Evolutionary conservation across 2,113 vertebrate species (phyloP).

Genomic region (Saccopteryx bilineata): DNA sequence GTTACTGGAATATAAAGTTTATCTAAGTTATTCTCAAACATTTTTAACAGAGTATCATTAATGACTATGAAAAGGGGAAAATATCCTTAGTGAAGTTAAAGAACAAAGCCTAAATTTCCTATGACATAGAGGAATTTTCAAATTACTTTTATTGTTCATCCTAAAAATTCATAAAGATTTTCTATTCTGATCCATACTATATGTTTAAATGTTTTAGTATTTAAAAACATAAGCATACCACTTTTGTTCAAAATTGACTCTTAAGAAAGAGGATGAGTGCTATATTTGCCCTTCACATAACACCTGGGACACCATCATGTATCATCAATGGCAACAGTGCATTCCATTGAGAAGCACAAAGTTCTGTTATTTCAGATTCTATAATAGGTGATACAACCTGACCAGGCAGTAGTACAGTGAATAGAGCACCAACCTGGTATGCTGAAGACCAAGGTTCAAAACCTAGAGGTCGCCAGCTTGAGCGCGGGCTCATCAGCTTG

Average conservation of each 20-base stretch:
- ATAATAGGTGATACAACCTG: not conserved
- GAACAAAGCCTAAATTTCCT: not conserved
- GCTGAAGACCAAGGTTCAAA: no score
- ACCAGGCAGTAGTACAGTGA: no score
- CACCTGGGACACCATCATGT: not conserved
- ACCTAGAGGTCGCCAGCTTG: no score
- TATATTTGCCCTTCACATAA: not conserved
- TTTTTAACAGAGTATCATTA: not conserved
- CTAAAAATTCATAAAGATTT: not conserved
- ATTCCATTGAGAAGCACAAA: not conserved
- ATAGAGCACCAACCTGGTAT: no score
- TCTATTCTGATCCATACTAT: not conserved
- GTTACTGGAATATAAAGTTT: not conserved
- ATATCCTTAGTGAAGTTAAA: not conserved
- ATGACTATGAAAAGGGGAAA: not conserved
- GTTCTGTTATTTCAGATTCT: not conserved
- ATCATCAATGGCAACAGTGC: not conserved
- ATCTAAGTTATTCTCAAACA: not conserved
- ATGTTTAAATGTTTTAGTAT: not conserved
- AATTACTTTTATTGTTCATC: not conserved
- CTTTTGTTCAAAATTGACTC: not conserved
- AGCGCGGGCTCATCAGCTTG: no score
- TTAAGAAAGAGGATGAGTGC: not conserved
- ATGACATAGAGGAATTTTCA: not conserved
- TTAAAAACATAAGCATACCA: not conserved